phyloP scores from a whole-genome alignment of 2,797 vertebrate species.

The Coranthus polyacanthus region DNA sequence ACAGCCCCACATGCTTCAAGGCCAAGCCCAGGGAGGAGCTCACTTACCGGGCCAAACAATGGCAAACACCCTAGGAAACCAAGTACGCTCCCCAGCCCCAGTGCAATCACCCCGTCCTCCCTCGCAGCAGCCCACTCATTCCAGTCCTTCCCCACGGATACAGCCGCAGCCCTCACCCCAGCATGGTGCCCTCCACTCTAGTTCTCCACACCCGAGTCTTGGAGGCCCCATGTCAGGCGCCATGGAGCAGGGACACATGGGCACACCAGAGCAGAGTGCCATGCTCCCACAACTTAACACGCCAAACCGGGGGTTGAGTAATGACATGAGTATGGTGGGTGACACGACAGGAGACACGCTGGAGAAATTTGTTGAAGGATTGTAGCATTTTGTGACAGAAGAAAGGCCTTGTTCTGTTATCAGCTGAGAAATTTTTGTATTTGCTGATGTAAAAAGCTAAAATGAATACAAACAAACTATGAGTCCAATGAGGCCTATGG shows the following conservation, averaged over 20 bases:
- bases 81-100: conserved; percentile 96
- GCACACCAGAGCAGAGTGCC: conserved; percentile 95
- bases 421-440: conserved; percentile 87
- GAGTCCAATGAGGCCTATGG: conserved; percentile 85
- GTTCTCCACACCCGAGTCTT: conserved; percentile 94
- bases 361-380: conserved; percentile 99
- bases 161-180: conserved; percentile 95
- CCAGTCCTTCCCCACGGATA: conserved; percentile 96
- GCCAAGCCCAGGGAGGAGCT: conserved; percentile 87
- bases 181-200: conserved; percentile 93
- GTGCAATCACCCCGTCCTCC: conserved; percentile 97
- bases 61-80: conserved; percentile 91
- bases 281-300: conserved; percentile 98
- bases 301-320: conserved; percentile 91
- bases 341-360: conserved; percentile 97
- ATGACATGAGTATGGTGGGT: conserved; percentile 93
- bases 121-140: conserved; percentile 96
- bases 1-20: conserved; percentile 95
- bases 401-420: conserved; percentile 78
- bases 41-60: conserved; percentile 93
- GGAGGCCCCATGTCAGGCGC: conserved; percentile 92
- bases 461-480: conserved; percentile 79
- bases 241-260: conserved; percentile 96
- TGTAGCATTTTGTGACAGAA: conserved; percentile 91
- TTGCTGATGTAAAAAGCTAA: conserved; percentile 89